Conservation (phyloP, 2,113 vertebrate species). For the Dipodomys ordii region DNA sequence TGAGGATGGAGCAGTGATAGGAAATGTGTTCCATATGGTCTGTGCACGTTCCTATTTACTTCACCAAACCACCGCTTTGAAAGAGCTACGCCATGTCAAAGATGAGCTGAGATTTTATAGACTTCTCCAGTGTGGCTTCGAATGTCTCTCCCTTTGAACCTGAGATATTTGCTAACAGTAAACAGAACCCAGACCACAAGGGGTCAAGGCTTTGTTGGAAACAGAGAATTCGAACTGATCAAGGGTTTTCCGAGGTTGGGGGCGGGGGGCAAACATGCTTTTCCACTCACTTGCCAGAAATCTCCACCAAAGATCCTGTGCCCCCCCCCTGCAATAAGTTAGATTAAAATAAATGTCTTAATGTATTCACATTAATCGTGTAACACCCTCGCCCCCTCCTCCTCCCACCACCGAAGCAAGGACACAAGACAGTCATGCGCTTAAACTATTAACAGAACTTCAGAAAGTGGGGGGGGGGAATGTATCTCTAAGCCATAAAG, state of each 20-base stretch:
- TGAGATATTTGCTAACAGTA: constrained; percentile 73
- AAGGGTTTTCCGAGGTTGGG: constrained; percentile 64
- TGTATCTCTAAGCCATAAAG: constrained; percentile 34
- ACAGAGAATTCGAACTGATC: constrained; percentile 68
- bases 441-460: constrained; percentile 65
- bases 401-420: constrained; percentile 58
- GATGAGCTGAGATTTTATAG: constrained; percentile 82
- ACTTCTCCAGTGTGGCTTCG: constrained; percentile 72
- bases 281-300: constrained; percentile 41
- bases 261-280: neutral
- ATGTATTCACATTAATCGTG: constrained; percentile 65
- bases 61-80: constrained; percentile 77
- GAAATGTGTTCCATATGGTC: constrained; percentile 81
- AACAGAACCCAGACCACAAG: constrained; percentile 74
- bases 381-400: constrained; percentile 44
- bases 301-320: constrained; percentile 41
- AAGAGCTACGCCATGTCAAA: constrained; percentile 81
- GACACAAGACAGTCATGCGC: neutral
- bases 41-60: constrained; percentile 70
- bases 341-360: constrained; percentile 58
- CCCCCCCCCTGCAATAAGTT: neutral
- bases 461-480: neutral
- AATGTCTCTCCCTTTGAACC: constrained; percentile 80
- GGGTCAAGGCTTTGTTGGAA: constrained; percentile 74
- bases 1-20: constrained; percentile 71